Evolutionary conservation across 2,113 vertebrate species (phyloP), one percentile per base, ranked within the genome.

Genomic region (Donacobius atricapilla): DNA sequence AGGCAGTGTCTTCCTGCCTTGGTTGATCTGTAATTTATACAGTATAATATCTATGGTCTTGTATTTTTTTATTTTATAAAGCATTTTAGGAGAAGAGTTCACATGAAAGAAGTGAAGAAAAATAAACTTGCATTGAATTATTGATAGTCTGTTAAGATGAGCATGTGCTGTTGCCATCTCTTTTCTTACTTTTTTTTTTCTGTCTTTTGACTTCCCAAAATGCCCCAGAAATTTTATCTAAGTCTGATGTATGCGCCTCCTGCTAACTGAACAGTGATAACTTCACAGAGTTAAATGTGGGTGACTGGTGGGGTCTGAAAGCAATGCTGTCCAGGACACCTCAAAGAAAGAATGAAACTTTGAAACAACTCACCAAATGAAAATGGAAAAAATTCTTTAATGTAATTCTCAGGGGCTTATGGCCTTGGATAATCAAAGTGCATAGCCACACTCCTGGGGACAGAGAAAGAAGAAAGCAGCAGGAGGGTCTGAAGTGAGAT

Each of bases 11-110:
- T 45, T 77, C 73, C 66, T 91, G 42, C 17, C 16, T n/a, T 22
- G 57, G 19, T 50, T 77, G 66, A 11, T 44, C 42, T 82, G 57
- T 40, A 81, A 93, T 87, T 71, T 84, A 87, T 40, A 65, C 45
- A 45, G 7, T 30, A 35, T 75, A 72, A 27, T 42, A 86, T 15
- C 56, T 39, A 20, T 51, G 31, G 15, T 60, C 14, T 57, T 90
- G n/a, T 90, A 83, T n/a, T 88, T 91, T 77, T 81, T 93, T 82
- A 91, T 84, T 33, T 57, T 90, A 27, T 50, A 54, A 90, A 84
- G 15, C 24, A 40, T 94, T 93, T 92, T 69, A 27, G 54, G 33
- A 81, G 51, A 63, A 65, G 7, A 57, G 37, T 50, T 84, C 63
- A 63, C 33, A 44, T 44, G 81, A 78, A 88, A 88, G 16, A 16